phyloP scores from a whole-genome alignment of 2,113 vertebrate species.

The Scopus umbretta region DNA sequence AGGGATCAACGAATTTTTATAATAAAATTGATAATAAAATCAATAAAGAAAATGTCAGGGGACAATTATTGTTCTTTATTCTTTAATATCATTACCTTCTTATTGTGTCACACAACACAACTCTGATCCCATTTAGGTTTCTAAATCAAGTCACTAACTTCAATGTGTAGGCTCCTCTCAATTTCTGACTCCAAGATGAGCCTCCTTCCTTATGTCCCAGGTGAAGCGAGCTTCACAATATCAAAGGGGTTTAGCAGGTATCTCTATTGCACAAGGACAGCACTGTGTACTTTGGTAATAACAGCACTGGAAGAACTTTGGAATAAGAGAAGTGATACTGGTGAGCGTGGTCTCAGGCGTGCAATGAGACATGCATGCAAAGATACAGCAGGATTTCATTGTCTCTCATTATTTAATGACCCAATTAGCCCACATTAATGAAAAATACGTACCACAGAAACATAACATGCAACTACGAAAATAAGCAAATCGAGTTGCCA shows the following conservation, averaged over 20 bases:
- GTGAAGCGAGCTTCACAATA: not conserved
- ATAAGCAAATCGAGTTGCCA: not conserved
- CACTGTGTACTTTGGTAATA: not conserved
- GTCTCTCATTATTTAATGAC: not conserved
- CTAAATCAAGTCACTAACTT: not conserved
- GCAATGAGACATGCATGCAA: not conserved
- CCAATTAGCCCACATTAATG: not conserved
- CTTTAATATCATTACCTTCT: not conserved
- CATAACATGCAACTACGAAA: fast-evolving
- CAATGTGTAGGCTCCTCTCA: fast-evolving
- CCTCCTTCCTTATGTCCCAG: not conserved
- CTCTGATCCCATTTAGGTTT: not conserved
- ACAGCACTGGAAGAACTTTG: not conserved
- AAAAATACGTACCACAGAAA: not conserved
- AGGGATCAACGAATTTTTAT: not conserved
- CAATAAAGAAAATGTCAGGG: not conserved
- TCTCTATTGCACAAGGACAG: not conserved
- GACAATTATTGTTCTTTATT: not conserved
- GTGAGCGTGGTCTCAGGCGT: not conserved
- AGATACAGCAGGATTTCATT: not conserved
- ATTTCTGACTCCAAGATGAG: not conserved
- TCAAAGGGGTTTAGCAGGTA: not conserved
- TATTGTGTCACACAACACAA: fast-evolving
- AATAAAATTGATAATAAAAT: not conserved
- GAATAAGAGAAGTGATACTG: not conserved